phyloP scores from a whole-genome alignment of 2,888 invertebrate species.

The Cyrtodaria siliqua region DNA sequence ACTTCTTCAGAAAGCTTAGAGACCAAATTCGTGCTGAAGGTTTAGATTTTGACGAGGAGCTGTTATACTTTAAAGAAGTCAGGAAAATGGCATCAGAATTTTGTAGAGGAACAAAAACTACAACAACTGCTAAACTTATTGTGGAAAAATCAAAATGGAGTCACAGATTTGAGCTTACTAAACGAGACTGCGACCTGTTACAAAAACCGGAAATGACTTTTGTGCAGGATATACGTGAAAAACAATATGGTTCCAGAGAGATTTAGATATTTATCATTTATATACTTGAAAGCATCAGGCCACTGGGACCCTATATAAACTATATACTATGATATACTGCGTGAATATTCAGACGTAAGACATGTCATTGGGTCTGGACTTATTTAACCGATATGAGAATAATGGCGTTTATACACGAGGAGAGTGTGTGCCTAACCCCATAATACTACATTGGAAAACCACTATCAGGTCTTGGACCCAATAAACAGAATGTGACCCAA shows the following conservation, averaged over 20 bases:
- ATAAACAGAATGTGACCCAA: no score
- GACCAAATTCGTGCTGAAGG: conserved; percentile 59
- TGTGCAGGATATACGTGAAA: conserved; percentile 52
- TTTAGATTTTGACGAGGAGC: conserved; percentile 60
- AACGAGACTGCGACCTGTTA: conserved; percentile 47
- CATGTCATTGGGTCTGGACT: no score
- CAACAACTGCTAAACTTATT: conserved; percentile 26
- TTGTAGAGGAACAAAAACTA: conserved; percentile 37
- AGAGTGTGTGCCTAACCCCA: no score
- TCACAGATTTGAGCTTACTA: conserved; percentile 44
- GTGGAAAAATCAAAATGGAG: conserved; percentile 58
- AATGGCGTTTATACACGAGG: no score
- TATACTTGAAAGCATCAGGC: no score
- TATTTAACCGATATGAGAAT: no score
- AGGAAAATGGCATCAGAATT: conserved; percentile 56
- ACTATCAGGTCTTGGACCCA: no score
- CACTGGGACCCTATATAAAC: no score
- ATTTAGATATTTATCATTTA: no score
- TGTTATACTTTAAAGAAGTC: conserved; percentile 60
- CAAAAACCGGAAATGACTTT: conserved; percentile 59
- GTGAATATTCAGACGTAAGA: no score
- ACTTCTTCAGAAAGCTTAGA: conserved; percentile 51
- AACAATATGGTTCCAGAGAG: conserved; percentile 60
- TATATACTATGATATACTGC: no score
- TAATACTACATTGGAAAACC: no score